Conservation (phyloP, 1,140 invertebrate species). For the Nixonia krombeini region DNA sequence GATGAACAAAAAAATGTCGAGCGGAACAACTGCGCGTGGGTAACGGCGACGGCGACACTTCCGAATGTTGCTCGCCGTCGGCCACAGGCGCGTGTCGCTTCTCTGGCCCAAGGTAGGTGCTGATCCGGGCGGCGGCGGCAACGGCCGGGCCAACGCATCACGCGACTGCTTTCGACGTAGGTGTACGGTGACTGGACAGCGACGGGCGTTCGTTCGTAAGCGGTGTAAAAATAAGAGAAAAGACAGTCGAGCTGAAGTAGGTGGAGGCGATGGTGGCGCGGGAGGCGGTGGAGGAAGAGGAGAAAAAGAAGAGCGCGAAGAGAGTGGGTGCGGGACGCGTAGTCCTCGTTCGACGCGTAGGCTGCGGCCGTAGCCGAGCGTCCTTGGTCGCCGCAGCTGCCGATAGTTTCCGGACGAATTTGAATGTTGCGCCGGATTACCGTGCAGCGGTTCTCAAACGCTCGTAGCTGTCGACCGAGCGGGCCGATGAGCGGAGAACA, state of each 20-base stretch:
- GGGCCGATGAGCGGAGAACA: slow-evolving; percentile 26
- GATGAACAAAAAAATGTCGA: too few relatives aligned
- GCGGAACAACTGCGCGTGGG: neutral
- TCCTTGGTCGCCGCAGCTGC: slow-evolving; percentile 52
- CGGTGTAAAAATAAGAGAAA: slow-evolving; percentile 5
- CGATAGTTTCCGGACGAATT: slow-evolving; percentile 65
- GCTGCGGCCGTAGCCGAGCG: slow-evolving; percentile 29
- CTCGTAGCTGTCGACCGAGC: neutral
- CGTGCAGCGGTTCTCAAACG: slow-evolving; percentile 33
- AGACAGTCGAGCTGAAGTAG: neutral
- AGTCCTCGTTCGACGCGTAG: slow-evolving; percentile 1
- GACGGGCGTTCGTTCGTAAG: neutral
- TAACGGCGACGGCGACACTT: neutral
- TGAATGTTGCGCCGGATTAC: slow-evolving; percentile 54
- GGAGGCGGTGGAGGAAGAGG: neutral
- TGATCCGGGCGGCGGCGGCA: too few relatives aligned
- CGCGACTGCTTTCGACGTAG: too few relatives aligned
- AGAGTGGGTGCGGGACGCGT: slow-evolving; percentile 2
- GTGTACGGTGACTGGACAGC: neutral
- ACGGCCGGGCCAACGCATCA: too few relatives aligned
- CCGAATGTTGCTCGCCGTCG: too few relatives aligned
- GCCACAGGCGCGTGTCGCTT: too few relatives aligned
- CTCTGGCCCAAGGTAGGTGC: too few relatives aligned
- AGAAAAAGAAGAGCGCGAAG: neutral
- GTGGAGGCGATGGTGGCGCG: neutral